These are phyloP conservation scores for Cantharis lateralis DNA, from an alignment of 2,888 invertebrate genomes.

Conservation along the genomic window DNA sequence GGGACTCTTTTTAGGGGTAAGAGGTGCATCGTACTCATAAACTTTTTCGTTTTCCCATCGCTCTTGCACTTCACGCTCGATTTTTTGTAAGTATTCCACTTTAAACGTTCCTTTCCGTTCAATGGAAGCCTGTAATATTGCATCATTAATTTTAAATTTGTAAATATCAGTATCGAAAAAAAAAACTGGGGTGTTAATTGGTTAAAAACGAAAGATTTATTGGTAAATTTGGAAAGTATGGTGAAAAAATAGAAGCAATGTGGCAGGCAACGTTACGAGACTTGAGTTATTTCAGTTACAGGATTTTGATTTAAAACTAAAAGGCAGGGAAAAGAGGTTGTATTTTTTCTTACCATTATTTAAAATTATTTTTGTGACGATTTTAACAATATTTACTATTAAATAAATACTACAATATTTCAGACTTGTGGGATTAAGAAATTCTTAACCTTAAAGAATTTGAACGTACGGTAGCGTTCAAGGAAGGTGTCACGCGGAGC, in stretches of 20 bases:
- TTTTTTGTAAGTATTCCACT: conserved; percentile 87
- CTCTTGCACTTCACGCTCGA: conserved; percentile 84
- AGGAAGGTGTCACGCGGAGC: neutral
- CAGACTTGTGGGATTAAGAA: neutral
- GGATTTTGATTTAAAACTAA: neutral
- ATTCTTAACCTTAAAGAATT: neutral
- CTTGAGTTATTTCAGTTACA: neutral
- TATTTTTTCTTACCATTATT: neutral
- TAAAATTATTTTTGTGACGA: neutral
- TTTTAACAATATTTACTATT: neutral
- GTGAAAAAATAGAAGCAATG: neutral
- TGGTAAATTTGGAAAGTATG: neutral
- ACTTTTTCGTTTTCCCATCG: conserved; percentile 82
- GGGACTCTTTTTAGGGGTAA: conserved; percentile 58
- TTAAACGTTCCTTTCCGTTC: conserved; percentile 95
- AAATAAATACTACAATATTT: neutral
- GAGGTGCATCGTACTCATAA: conserved; percentile 83
- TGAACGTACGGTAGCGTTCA: neutral
- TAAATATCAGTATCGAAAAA: neutral
- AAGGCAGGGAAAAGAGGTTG: neutral
- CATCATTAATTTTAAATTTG: conserved; percentile 17
- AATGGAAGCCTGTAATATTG: conserved; percentile 42
- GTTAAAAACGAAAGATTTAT: neutral
- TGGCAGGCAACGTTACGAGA: neutral
- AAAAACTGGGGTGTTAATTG: neutral